Conservation (phyloP, 1,140 invertebrate genomes). For the Neotoxoptera formosana region DNA sequence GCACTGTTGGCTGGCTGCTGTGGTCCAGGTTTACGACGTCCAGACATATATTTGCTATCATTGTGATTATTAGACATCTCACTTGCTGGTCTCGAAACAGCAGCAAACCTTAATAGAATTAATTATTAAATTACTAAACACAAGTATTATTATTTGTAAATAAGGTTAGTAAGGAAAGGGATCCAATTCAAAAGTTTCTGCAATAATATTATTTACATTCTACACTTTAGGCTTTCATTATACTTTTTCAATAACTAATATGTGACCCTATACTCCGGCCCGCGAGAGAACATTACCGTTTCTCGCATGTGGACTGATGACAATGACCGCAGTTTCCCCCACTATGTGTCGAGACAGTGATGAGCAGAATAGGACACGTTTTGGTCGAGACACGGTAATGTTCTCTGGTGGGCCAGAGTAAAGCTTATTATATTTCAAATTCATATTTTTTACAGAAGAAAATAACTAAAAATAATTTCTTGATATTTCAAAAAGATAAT, state of each 20-base stretch:
- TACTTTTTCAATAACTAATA: background rate
- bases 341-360: too few species aligned
- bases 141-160: background rate
- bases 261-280: too few species aligned
- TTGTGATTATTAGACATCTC: constrained; percentile 43
- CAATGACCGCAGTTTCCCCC: too few species aligned
- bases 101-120: constrained; percentile 45
- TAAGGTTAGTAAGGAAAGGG: background rate
- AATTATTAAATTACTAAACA: background rate
- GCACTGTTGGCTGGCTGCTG: constrained; percentile 48
- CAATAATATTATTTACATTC: background rate
- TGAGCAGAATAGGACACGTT: too few species aligned
- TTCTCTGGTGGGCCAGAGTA: too few species aligned
- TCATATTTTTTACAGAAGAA: too few species aligned
- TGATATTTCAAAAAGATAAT: too few species aligned
- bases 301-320: too few species aligned
- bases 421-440: too few species aligned
- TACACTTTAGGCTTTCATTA: background rate
- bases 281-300: too few species aligned
- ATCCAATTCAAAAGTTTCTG: background rate
- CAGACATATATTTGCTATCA: constrained; percentile 47
- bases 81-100: constrained; percentile 41
- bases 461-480: too few species aligned
- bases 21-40: constrained; percentile 53
- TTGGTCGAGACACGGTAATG: too few species aligned